A percentile compares a stretch with the other conserved stretches of the same genome.
These are phyloP conservation scores for Phoenicopterus ruber DNA, from an alignment of 2,113 vertebrate genomes.

Conservation along the genomic window DNA sequence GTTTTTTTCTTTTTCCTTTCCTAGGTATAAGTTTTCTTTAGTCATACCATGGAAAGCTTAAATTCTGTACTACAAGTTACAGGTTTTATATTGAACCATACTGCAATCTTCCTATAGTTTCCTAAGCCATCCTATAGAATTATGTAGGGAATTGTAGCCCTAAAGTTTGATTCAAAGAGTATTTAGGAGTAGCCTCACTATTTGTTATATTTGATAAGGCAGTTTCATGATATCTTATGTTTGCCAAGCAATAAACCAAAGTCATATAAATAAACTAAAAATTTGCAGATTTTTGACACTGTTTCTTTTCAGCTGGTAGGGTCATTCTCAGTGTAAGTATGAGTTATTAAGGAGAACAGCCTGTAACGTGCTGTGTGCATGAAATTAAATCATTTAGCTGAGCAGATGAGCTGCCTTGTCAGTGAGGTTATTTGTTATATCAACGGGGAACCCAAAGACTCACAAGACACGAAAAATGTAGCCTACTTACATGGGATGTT, in stretches of 20 bases:
- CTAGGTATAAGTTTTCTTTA: background rate
- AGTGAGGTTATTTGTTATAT: background rate
- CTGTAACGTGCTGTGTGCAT: fast-evolving
- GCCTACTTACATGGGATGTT: constrained; percentile 63
- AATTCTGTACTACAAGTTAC: background rate
- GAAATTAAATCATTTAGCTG: background rate
- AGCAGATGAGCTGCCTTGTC: background rate
- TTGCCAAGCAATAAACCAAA: background rate
- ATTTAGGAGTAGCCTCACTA: background rate
- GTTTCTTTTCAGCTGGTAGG: background rate
- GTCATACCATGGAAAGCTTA: background rate
- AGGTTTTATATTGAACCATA: background rate
- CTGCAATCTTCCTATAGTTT: background rate
- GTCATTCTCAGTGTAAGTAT: background rate
- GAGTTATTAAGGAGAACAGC: background rate
- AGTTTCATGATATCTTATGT: background rate
- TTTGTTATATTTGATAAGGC: background rate
- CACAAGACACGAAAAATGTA: background rate
- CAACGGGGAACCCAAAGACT: background rate
- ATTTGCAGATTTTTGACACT: background rate
- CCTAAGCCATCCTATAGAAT: background rate
- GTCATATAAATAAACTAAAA: background rate
- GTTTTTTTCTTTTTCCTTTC: background rate
- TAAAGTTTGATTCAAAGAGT: background rate
- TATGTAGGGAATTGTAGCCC: background rate